These are phyloP conservation scores for Cataglyphis albicans DNA, from an alignment of 2,888 invertebrate genomes.

Conservation along the genomic window DNA sequence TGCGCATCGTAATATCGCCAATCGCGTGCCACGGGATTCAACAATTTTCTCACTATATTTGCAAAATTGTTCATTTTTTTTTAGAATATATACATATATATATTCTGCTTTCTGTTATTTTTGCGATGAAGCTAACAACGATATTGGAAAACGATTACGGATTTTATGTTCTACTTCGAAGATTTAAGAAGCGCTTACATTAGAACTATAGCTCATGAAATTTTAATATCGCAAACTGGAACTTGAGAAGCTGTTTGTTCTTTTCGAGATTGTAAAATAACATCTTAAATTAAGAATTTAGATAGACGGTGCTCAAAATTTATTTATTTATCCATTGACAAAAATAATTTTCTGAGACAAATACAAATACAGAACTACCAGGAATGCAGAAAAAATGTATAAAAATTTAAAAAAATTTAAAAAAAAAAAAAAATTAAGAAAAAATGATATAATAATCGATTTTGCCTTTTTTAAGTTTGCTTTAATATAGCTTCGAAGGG, in stretches of 20 bases:
- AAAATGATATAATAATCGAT: background rate
- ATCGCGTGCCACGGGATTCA: conserved; percentile 60
- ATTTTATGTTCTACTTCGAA: conserved; percentile 5
- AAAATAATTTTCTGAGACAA: background rate
- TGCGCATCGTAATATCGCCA: conserved; percentile 57
- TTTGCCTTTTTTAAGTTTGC: background rate
- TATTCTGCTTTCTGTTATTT: background rate
- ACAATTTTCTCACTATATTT: background rate
- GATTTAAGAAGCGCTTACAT: background rate
- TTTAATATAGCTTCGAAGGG: background rate
- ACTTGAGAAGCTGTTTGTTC: background rate
- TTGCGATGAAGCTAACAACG: background rate
- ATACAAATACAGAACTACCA: background rate
- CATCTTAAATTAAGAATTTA: background rate
- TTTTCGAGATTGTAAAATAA: background rate
- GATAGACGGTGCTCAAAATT: background rate
- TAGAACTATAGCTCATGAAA: conserved; percentile 1
- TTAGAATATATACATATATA: background rate
- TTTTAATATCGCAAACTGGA: background rate
- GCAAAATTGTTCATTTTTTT: background rate
- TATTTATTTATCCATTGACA: background rate
- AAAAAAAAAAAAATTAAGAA: background rate
- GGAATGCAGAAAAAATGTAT: background rate
- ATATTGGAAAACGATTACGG: conserved; percentile 1
- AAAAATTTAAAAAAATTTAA: background rate